Conservation (phyloP, 2,888 invertebrate species). For the Arrhopalites spinosus region DNA sequence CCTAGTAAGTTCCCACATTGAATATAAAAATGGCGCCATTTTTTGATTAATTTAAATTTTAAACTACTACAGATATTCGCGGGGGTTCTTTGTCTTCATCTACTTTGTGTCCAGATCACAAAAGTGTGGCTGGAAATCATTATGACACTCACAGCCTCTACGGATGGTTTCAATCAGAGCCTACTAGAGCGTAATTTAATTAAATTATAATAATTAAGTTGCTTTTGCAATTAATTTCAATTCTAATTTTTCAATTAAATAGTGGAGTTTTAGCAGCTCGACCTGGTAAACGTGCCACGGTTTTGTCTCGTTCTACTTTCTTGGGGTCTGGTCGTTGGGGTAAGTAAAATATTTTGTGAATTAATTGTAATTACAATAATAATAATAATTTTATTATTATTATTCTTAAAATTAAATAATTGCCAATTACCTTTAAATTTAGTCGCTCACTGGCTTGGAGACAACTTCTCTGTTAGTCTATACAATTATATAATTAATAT, state of each 20-base stretch:
- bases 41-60: neutral
- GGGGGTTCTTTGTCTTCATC: too few relatives aligned
- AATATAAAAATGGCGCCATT: too few relatives aligned
- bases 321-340: constrained; percentile 59
- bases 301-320: constrained; percentile 70
- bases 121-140: constrained; percentile 67
- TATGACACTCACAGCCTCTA: constrained; percentile 80
- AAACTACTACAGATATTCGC: constrained; percentile 58
- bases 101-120: constrained; percentile 31
- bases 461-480: constrained; percentile 39
- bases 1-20: constrained; percentile 63
- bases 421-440: too few relatives aligned
- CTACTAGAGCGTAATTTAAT: constrained; percentile 48
- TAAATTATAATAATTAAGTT: too few relatives aligned
- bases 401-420: too few relatives aligned
- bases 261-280: constrained; percentile 25
- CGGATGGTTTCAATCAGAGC: constrained; percentile 61
- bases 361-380: too few relatives aligned
- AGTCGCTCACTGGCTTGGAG: constrained; percentile 56
- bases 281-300: constrained; percentile 68
- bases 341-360: constrained; percentile 14
- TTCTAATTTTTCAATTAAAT: neutral
- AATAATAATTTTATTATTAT: too few relatives aligned
- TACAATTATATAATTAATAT: too few relatives aligned
- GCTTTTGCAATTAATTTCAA: too few relatives aligned